A percentile compares a stretch with the other conserved stretches of the same genome.
phyloP scores from a whole-genome alignment of 1,140 invertebrate species.

The Zaprionus camerounensis region DNA sequence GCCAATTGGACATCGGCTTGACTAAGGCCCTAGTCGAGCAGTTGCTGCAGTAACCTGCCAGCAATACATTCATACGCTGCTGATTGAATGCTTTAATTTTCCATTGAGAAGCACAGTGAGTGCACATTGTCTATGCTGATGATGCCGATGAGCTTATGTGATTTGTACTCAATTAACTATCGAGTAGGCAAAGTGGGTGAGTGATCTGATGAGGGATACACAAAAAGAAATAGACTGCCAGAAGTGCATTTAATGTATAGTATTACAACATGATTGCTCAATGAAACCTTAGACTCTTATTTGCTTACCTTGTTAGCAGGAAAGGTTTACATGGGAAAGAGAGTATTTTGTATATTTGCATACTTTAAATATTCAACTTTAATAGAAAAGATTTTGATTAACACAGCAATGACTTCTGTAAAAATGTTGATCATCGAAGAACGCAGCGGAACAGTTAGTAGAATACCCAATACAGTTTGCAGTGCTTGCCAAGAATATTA shows the following conservation, averaged over 20 bases:
- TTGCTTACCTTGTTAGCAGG: too few relatives aligned
- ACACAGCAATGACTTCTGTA: not conserved
- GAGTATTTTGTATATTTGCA: too few relatives aligned
- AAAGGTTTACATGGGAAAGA: too few relatives aligned
- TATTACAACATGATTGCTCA: too few relatives aligned
- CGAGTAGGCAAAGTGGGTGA: not conserved
- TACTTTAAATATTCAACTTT: too few relatives aligned
- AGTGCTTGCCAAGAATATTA: not conserved
- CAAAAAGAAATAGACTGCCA: too few relatives aligned
- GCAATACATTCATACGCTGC: not conserved
- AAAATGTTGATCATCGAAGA: too few relatives aligned
- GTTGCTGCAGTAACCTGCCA: slow-evolving; percentile 13
- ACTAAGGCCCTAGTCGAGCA: not conserved
- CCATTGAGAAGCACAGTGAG: not conserved
- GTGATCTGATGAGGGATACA: not conserved
- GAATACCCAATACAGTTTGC: not conserved
- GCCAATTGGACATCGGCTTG: slow-evolving; percentile 7
- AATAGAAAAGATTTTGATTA: too few relatives aligned
- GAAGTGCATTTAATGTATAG: too few relatives aligned
- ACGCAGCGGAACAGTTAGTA: not conserved
- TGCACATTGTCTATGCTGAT: not conserved
- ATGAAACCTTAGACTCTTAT: too few relatives aligned
- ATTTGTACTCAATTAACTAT: not conserved
- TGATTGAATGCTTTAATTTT: slow-evolving; percentile 16
- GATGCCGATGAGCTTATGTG: not conserved